These are phyloP conservation scores for Heteromurus nitidus DNA, from an alignment of 2,888 invertebrate genomes.

Conservation along the genomic window DNA sequence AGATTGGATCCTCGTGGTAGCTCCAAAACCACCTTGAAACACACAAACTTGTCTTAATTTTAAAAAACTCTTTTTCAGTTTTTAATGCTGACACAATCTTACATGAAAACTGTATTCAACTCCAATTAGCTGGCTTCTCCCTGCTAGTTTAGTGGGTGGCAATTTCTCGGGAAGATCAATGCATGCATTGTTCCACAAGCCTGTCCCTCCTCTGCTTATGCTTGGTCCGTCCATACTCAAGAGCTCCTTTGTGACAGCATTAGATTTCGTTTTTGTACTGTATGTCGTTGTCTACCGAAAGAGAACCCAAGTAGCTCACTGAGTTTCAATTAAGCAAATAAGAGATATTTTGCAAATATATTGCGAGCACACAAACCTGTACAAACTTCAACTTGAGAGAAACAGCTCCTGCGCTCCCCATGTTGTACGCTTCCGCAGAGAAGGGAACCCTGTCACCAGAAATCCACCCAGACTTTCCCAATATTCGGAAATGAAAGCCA, in stretches of 20 bases:
- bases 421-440: conserved; percentile 60
- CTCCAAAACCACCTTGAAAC: conserved; percentile 56
- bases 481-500: conserved; percentile 59
- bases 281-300: conserved; percentile 48
- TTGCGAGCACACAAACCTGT: no score
- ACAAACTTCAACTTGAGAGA: conserved; percentile 44
- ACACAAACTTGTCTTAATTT: background rate
- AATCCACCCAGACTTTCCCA: conserved; percentile 51
- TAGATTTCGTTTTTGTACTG: conserved; percentile 52
- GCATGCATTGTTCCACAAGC: conserved; percentile 50
- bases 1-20: conserved; percentile 45
- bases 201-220: conserved; percentile 51
- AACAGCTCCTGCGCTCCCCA: conserved; percentile 55
- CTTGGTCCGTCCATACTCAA: conserved; percentile 53
- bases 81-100: no score
- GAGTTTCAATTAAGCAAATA: background rate
- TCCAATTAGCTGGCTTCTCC: conserved; percentile 52
- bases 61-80: background rate
- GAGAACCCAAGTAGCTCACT: background rate
- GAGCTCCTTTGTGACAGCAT: conserved; percentile 48
- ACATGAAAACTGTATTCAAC: conserved; percentile 57
- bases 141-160: conserved; percentile 61
- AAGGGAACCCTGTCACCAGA: conserved; percentile 61
- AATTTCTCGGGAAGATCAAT: conserved; percentile 52
- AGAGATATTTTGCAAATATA: background rate